Evolutionary conservation across 2,113 vertebrate species (phyloP), one percentile per base, ranked within the genome.

Genomic region (Terrapene triunguis): DNA sequence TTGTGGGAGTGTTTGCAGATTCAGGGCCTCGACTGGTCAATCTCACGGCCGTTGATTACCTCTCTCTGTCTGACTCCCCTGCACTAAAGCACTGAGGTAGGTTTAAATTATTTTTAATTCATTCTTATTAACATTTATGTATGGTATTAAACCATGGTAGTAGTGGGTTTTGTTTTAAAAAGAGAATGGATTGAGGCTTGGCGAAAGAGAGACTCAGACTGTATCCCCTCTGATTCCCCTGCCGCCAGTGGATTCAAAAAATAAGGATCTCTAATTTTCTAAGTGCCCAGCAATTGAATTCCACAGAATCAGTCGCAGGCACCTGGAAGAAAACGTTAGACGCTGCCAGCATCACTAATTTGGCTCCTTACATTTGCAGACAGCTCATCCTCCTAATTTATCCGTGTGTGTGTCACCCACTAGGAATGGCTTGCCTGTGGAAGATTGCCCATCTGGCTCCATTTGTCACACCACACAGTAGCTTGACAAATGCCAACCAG

Each of bases 161-260:
- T 69, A 42, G 59, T 74, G 79, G 24, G 84, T 93, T 92, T 89
- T 82, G 38, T 72, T 88, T 91, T 92, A 88, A 84, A 76, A 80
- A n/a, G 22, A 80, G 17, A 74, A 53, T 80, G 50, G n/a, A 25
- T 79, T 74, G 55, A 62, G 48, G 82, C 87, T 88, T 83, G 48
- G 78, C 38, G 38, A 54, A 72, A 79, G 27, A 84, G 8, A 82
- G 51, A 74, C 62, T 69, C 42, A 35, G 42, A 84, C 54, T 88
- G 27, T 50, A 81, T 35, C 42, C 42, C 90, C 48, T 27, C 6
- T 21, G 22, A 53, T 57, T 78, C 32, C 10, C 74, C n/a, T 48
- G 50, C 59, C 42, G n/a, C 74, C 29, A 79, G 38, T 47, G 84
- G 82, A 88, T 91, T 88, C 21, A 91, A 84, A 95, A 94, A 86